phyloP scores from a whole-genome alignment of 2,113 vertebrate genomes.

The Oceanites oceanicus region DNA sequence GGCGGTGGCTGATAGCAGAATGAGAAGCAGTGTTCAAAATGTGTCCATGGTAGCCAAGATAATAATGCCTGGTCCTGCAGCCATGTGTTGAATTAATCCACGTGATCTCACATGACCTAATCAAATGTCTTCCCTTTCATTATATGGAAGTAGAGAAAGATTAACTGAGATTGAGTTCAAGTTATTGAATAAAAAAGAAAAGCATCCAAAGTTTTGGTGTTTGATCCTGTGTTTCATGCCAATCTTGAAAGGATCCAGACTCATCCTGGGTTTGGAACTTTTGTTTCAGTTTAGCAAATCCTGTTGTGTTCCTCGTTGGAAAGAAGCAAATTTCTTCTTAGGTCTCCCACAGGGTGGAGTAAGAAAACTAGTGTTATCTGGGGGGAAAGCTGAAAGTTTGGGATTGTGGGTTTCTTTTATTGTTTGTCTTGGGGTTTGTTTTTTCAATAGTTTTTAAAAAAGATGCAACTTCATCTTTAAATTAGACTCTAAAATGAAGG shows the following conservation, averaged over 20 bases:
- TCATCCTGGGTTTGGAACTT: not conserved
- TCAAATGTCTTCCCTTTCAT: not conserved
- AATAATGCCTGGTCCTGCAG: constrained; percentile 33
- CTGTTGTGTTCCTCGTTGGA: not conserved
- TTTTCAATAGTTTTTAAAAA: not conserved
- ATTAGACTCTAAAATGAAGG: not conserved
- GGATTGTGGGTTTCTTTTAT: not conserved
- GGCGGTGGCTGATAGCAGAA: constrained; percentile 70
- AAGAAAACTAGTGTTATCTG: not conserved
- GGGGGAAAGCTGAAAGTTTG: not conserved
- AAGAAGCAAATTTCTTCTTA: not conserved
- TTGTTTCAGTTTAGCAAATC: not conserved
- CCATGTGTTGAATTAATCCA: not conserved
- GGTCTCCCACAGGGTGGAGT: not conserved
- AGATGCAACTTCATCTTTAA: not conserved
- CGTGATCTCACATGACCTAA: not conserved
- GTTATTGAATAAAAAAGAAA: not conserved
- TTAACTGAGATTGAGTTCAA: not conserved
- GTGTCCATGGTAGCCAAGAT: constrained; percentile 67
- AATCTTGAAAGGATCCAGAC: not conserved
- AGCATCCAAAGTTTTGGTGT: not conserved
- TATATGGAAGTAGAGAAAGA: not conserved
- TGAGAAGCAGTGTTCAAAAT: constrained; percentile 79
- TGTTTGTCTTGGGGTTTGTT: not conserved
- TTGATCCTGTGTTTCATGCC: not conserved